These are phyloP conservation scores for Heliangelus exortis DNA, from an alignment of 2,797 vertebrate genomes.

Conservation along the genomic window DNA sequence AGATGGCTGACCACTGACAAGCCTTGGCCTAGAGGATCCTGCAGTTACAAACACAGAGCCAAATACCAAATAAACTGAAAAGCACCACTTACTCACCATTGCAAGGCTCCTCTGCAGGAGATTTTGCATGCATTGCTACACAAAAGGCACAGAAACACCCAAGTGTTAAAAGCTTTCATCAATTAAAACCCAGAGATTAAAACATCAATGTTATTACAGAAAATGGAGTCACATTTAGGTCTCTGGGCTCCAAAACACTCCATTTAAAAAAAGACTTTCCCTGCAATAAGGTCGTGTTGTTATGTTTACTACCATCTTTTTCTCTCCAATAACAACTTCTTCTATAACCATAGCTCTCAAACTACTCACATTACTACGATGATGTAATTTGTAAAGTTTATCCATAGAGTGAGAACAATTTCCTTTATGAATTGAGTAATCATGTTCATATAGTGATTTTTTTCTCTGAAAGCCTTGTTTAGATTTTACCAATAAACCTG, in stretches of 20 bases:
- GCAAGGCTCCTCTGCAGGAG: not conserved
- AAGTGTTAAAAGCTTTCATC: not conserved
- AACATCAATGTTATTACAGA: not conserved
- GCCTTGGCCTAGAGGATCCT: not conserved
- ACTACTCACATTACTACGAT: not conserved
- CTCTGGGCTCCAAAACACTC: not conserved
- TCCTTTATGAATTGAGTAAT: conserved; percentile 14
- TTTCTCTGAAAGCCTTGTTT: not conserved
- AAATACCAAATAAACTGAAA: not conserved
- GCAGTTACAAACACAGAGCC: not conserved
- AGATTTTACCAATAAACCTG: not conserved
- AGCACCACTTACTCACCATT: not conserved
- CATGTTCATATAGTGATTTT: not conserved
- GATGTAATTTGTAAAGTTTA: conserved; percentile 15
- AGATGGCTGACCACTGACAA: not conserved
- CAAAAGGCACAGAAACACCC: not conserved
- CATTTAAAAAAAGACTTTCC: not conserved
- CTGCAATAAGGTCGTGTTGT: not conserved
- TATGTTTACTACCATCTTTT: conserved; percentile 5
- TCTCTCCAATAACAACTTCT: conserved; percentile 3
- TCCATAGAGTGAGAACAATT: conserved; percentile 5
- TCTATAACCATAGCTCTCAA: not conserved
- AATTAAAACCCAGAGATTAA: not conserved
- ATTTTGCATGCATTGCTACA: not conserved
- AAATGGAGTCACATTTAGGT: not conserved